Base-by-base conservation (phyloP, 2,797 vertebrate species). In the Chelidonichthys spinosus region DNA sequence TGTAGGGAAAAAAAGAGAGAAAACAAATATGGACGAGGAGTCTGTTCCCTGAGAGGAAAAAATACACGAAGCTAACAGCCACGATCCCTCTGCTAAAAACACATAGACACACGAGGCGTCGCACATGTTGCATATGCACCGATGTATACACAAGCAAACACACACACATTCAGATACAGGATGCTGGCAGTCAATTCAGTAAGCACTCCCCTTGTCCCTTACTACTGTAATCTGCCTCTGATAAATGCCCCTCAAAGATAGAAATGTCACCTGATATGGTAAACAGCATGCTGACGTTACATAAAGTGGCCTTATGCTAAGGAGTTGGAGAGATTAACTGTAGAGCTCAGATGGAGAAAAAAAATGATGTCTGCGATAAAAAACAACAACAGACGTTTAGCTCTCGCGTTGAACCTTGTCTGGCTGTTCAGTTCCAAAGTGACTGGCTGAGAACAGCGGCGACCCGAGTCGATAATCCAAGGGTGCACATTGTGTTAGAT, bases 191-290 rank as follows among this genome's bases (percentile, higher is more conserved):
- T 90, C 88, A 90, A 92, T 91, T 94, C 94, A 93, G 92, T 94
- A 93, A 92, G 92, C 93, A 94, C 93, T 92, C 90, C 85, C 79
- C 89, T 94, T 93, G 92, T 93, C 90, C 91, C 88, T 90, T 89
- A 92, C 85, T 82, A 90, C 90, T 93, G 88, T 92, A 93, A 94
- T 93, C 92, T 93, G 90, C 90, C 87, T 90, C 92, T 93, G 94
- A 95, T 95, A 94, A 94, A 94, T 90, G 90, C 93, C 87, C 85
- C 92, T 94, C 91, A 92, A 92, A 93, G 93, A 94, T 93, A 93
- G 90, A 92, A 92, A 93, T 91, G 94, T 93, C 93, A 94, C 92
- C 94, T 94, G 93, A 95, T 94, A 93, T 91, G 91, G 90, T 93
- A 92, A 90, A 90, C 85, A 88, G 82, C 81, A 83, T 89, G 89